Percentiles rank a stretch among this genome's conserved stretches.
phyloP scores from a whole-genome alignment of 2,797 vertebrate species.

The Mormyrops boulengeri region DNA sequence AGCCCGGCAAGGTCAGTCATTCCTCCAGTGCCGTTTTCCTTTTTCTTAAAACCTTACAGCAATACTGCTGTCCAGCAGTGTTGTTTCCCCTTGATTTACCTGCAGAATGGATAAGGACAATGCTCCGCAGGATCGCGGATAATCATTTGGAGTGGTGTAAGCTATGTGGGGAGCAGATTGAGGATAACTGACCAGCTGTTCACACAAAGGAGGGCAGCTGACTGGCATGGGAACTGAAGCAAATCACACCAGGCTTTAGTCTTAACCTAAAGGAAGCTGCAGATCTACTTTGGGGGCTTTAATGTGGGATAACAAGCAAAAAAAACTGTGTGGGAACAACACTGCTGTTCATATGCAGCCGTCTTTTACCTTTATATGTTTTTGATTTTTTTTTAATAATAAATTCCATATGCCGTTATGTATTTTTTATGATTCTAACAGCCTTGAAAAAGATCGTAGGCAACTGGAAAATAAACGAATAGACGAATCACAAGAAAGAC shows the following conservation, averaged over 20 bases:
- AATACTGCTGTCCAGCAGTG: background rate
- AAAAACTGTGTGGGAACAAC: background rate
- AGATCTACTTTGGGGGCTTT: background rate
- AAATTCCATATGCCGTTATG: background rate
- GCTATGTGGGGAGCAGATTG: background rate
- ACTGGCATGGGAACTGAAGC: background rate
- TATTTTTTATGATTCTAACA: background rate
- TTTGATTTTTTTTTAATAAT: background rate
- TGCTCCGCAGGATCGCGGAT: background rate
- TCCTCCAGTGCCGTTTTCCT: background rate
- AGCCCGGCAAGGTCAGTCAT: slow-evolving; percentile 17
- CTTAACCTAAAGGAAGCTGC: background rate
- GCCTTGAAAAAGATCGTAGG: background rate
- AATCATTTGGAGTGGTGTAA: background rate
- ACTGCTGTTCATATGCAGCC: background rate
- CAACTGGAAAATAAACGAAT: background rate
- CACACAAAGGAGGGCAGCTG: background rate
- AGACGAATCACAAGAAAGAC: background rate
- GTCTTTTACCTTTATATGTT: background rate
- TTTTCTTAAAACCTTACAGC: background rate
- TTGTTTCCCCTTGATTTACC: background rate
- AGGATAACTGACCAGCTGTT: background rate
- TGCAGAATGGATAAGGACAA: background rate
- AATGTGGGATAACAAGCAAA: background rate
- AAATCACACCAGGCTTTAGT: background rate